Evolutionary conservation across 2,888 invertebrate genomes (phyloP).

Genomic region (Apoda limacodes): DNA sequence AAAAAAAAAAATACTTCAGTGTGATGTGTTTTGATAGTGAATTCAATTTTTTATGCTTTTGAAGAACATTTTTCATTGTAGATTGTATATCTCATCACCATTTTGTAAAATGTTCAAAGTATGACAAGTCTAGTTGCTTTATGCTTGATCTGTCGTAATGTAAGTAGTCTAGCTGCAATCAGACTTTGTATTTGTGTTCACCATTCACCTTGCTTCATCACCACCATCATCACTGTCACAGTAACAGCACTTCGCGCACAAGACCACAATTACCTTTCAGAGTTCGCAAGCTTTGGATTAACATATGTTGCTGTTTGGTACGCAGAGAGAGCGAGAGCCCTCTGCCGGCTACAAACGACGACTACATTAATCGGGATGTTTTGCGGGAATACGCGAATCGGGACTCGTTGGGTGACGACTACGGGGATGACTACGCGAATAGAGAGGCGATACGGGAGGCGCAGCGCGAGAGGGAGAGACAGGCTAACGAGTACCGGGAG

Average conservation of each 20-base stretch:
- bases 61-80: too few species aligned
- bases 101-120: too few species aligned
- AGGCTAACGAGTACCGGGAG: conserved; percentile 53
- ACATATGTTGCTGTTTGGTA: conserved; percentile 64
- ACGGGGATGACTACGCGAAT: conserved; percentile 64
- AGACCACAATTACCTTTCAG: conserved; percentile 50
- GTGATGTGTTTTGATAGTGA: too few species aligned
- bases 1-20: too few species aligned
- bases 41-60: too few species aligned
- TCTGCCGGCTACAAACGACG: conserved; percentile 49
- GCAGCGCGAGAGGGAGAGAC: conserved; percentile 46
- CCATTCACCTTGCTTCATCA: conserved; percentile 7
- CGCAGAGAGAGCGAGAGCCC: conserved; percentile 65
- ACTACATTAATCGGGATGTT: conserved; percentile 60
- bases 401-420: conserved; percentile 59
- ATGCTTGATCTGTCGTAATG: too few species aligned
- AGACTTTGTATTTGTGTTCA: too few species aligned
- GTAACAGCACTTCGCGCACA: conserved; percentile 30
- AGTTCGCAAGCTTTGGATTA: conserved; percentile 51
- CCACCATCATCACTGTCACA: conserved; percentile 1
- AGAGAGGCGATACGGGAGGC: conserved; percentile 64
- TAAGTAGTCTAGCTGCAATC: too few species aligned
- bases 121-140: too few species aligned
- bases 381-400: conserved; percentile 56
- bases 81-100: too few species aligned